Evolutionary conservation across 2,113 vertebrate species (phyloP).

Genomic region (Connochaetes taurinus): DNA sequence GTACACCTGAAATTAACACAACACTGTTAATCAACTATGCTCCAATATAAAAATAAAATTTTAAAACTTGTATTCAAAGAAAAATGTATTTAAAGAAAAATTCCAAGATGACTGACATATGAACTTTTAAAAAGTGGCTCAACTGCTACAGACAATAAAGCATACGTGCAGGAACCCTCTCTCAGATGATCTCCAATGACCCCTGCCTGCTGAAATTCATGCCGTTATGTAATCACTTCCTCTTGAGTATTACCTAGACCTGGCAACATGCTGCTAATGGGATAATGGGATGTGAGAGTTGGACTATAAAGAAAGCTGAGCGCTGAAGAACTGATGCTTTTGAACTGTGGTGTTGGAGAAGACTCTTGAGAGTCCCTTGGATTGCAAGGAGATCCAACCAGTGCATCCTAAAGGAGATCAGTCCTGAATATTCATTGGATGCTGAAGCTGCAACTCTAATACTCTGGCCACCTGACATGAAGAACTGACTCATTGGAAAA

Average conservation of each 20-base stretch:
- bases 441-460: too few species aligned
- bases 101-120: conserved; percentile 14
- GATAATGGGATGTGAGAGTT: not conserved
- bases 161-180: not conserved
- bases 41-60: not conserved
- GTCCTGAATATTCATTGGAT: too few species aligned
- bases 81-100: not conserved
- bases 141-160: not conserved
- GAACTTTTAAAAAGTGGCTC: conserved; percentile 43
- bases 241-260: not conserved
- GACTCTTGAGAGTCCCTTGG: too few species aligned
- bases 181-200: not conserved
- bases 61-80: not conserved
- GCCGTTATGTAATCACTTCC: not conserved
- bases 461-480: too few species aligned
- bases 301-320: too few species aligned
- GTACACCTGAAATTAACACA: not conserved
- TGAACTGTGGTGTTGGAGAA: not conserved
- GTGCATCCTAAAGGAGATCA: too few species aligned
- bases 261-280: not conserved
- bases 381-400: too few species aligned
- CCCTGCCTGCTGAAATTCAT: too few species aligned
- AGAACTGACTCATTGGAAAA: too few species aligned
- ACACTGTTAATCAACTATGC: not conserved
- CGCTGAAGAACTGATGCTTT: too few species aligned